Evolutionary conservation across 2,888 invertebrate species (phyloP), one percentile per base, ranked within the genome.

Genomic region (Cancer borealis): DNA sequence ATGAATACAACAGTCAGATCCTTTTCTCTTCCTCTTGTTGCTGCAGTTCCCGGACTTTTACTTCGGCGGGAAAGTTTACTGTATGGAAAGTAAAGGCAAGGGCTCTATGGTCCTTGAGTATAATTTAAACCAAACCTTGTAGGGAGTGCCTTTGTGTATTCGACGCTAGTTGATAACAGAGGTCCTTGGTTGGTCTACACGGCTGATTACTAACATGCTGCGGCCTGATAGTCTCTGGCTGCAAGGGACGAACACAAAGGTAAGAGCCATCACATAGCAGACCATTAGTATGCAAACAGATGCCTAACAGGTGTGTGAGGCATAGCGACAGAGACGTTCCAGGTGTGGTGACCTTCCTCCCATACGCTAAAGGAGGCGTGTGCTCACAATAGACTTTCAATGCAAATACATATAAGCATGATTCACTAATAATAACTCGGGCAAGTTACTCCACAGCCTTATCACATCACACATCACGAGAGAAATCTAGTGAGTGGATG

Each of bases 141-240:
- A 84, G 3, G 39, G 39, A 84, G 14, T 17, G 84, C 39, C 21
- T 39, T 84, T 84, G 39, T 84, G 84, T 84, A 84, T 84, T 84
- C 84, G 39, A 84, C 14, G 84, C 84, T 84, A n/a, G 84, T 84
- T 39, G 12, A 84, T 84, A 84, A 84, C 30, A 12, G 84, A 39
- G 84, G 84, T 84, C 84, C 84, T 84, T 84, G 84, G 84, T 39
- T 84, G 84, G 14, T 84, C 39, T 30, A 84, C 39, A 84, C 6
- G 39, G 17, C 84, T 84, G 84, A 84, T 84, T 84, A 84, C 84
- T 84, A 84, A 84, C 84, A 84, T 30, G 84, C 14, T 84, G 84
- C 60, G 21, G 39, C 84, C 84, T 84, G 84, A n/a, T 84, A 84
- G 84, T 84, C 12, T 3, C 39, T 30, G 39, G 84, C 84, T 84